Base-by-base conservation (phyloP, 1,140 invertebrate species). In the Apis cerana region DNA sequence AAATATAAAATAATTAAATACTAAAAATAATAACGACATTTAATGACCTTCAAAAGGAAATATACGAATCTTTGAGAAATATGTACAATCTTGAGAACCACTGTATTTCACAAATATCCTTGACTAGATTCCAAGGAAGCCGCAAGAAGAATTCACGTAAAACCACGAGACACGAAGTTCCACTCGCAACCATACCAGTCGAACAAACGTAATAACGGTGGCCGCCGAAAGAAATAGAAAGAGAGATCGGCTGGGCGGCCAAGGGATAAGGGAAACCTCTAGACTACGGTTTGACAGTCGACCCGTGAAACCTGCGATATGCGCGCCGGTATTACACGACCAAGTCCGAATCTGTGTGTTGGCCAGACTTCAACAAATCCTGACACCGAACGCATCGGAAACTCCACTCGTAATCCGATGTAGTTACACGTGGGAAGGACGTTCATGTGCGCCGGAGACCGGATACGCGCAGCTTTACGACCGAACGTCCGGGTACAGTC, bases 331-430 rank as follows among this genome's bases (percentile, higher is more conserved):
- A 78, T 85, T 86, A 75, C 65, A 43, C 68, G 50, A 12, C 70
- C 43, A 67, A 61, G 33, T 43, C 79, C 70, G 70, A 68, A 70
- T 81, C 77, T 61, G 67, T 33, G 68, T 33, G 62, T 72, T 43
- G 84, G 58, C 59, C 52, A 50, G 74, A 65, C 58, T 80, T 58
- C 62, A 33, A 74, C 75, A 87, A 84, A 87, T 87, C 85, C 69
- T 65, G 74, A 81, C 43, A 68, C 64, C 54, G 69, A 87, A 80
- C 77, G 75, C 82, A 87, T 87, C 82, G 85, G 48, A 78, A 43
- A 78, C 82, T 78, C 82, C 48, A 27, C 75, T 54, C 52, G 84
- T 87, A 87, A 87, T 88, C 85, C 86, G 74, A 77, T 88, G 85
- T 87, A 88, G 62, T 56, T 65, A 75, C 85, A 83, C 84, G 76